Base-by-base conservation (phyloP, 2,888 invertebrate genomes). In the Melipona beecheii region DNA sequence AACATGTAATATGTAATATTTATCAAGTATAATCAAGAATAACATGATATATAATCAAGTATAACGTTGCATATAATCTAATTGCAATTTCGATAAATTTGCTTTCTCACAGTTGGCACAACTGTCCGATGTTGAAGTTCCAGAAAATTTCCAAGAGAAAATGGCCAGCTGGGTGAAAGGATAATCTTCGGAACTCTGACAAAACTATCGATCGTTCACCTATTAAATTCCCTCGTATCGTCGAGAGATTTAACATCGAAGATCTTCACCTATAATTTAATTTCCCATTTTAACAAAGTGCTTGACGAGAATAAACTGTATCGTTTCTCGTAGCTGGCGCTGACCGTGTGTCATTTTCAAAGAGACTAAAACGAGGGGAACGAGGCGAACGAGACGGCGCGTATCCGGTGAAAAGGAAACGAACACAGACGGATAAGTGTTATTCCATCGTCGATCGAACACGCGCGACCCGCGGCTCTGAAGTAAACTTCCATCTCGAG, bases 391-490 rank as follows among this genome's bases (percentile, higher is more conserved):
- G 19, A 36, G 36, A 5, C 31, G 49, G 27, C 27, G 54, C 64
- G 27, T 58, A 65, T 65, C 62, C 50, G 78, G 49, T 66, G 19
- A 27, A 65, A 65, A 54, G 56, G 66, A 69, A 76, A 76, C 77
- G 64, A 69, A 75, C 43, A 36, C 13, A 17, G 58, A 43, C 58
- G 50, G 58, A 56, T 60, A 71, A 68, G 70, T 49, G 66, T 78
- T 72, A 60, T 68, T 66, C 52, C 27, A 11, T 21, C 60, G 75
- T 75, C 60, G 49, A 79, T 78, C 56, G 56, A 69, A 31, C 31
- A 66, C 66, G 72, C 58, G 73, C 66, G 75, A 83, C 71, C 71
- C 62, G 82, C 31, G 31, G 31, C 75, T 81, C 43, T 43, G 56
- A 82, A 76, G 75, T 27, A 56, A 66, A 72, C 36, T 72, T 75